These are phyloP conservation scores for Rhinoderma darwinii DNA, from an alignment of 2,113 vertebrate species.

Conservation along the genomic window DNA sequence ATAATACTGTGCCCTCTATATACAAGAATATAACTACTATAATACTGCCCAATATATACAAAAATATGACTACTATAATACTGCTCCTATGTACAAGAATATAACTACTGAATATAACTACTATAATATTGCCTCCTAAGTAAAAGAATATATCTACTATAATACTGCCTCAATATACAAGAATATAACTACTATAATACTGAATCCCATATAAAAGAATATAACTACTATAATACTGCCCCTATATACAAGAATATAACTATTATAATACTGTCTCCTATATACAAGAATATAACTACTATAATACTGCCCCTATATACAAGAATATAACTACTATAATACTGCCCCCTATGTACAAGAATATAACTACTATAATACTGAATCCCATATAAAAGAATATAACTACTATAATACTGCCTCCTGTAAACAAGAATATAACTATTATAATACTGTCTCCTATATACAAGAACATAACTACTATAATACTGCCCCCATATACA, in stretches of 20 bases:
- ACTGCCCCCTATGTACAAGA: too few relatives aligned
- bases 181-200: slow-evolving; percentile 12
- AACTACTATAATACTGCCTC: too few relatives aligned
- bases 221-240: too few relatives aligned
- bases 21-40: too few relatives aligned
- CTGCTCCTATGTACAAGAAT: too few relatives aligned
- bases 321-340: slow-evolving; percentile 8
- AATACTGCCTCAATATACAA: background rate
- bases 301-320: slow-evolving; percentile 6
- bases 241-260: background rate
- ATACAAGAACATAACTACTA: background rate
- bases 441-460: too few relatives aligned
- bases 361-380: too few relatives aligned
- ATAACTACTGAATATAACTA: background rate
- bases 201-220: background rate
- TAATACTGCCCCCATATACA: too few relatives aligned
- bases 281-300: slow-evolving; percentile 4
- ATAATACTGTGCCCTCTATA: too few relatives aligned
- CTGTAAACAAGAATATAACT: too few relatives aligned
- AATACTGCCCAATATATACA: too few relatives aligned
- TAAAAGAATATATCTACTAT: slow-evolving; percentile 3
- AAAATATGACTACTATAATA: background rate
- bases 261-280: background rate
- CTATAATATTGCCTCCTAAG: background rate
- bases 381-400: too few relatives aligned